A percentile compares a stretch with the other conserved stretches of the same genome.
These are phyloP conservation scores for Thripadectes ignobilis DNA, from an alignment of 2,797 vertebrate genomes.

Conservation along the genomic window DNA sequence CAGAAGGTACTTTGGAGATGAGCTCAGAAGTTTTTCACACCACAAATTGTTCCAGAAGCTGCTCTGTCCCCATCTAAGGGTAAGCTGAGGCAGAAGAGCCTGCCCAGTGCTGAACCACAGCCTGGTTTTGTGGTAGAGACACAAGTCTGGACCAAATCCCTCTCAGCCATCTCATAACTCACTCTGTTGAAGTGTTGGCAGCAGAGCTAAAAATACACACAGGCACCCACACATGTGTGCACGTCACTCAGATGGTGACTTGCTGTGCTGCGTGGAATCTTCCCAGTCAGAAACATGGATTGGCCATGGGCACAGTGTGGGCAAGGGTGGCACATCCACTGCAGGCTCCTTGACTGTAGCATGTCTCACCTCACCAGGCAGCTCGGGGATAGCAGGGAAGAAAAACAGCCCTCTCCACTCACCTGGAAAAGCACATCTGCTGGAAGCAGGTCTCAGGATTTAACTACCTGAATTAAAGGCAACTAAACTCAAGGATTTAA, in stretches of 20 bases:
- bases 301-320: fast-evolving
- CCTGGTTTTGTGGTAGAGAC: neutral
- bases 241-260: fast-evolving
- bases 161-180: neutral
- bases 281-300: neutral
- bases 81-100: neutral
- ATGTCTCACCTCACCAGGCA: neutral
- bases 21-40: neutral
- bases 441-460: neutral
- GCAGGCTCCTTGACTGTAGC: neutral
- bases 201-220: neutral
- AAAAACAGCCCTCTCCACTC: neutral
- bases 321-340: neutral
- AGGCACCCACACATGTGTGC: fast-evolving
- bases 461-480: neutral
- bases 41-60: neutral
- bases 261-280: fast-evolving
- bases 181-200: neutral
- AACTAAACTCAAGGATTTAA: neutral
- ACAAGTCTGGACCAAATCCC: neutral
- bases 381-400: neutral
- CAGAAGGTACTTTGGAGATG: neutral
- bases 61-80: neutral
- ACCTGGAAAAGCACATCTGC: neutral
- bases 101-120: neutral